These are phyloP conservation scores for Venturia canescens DNA, from an alignment of 1,140 invertebrate species.

Conservation along the genomic window DNA sequence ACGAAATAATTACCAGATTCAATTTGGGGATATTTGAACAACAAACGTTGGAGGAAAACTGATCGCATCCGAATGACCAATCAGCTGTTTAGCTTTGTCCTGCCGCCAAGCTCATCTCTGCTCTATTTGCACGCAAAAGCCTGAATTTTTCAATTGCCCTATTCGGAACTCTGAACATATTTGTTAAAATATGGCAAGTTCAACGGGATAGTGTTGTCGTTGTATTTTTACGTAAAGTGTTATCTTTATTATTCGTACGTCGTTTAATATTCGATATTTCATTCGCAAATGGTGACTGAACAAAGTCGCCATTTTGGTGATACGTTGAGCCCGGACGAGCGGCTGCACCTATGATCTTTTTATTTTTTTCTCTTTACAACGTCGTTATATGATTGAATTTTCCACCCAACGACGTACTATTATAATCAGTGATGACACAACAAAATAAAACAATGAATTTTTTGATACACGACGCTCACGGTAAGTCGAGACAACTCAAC, in stretches of 20 bases:
- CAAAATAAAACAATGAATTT: conserved; percentile 81
- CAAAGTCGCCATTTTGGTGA: conserved; percentile 79
- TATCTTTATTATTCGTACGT: conserved; percentile 23
- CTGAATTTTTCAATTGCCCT: conserved; percentile 66
- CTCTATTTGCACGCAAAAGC: conserved; percentile 77
- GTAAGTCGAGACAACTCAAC: conserved; percentile 75
- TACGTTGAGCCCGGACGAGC: conserved; percentile 69
- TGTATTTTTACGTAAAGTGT: conserved; percentile 52
- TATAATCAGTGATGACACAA: conserved; percentile 78
- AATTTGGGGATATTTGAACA: conserved; percentile 5
- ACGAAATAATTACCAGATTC: not conserved
- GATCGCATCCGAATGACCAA: conserved; percentile 69
- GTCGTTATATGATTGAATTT: conserved; percentile 58
- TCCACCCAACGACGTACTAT: conserved; percentile 56
- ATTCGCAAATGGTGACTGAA: conserved; percentile 74
- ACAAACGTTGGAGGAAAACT: not conserved
- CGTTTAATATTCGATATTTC: conserved; percentile 50
- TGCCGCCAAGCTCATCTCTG: conserved; percentile 79
- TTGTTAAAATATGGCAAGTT: conserved; percentile 42
- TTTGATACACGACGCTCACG: conserved; percentile 82
- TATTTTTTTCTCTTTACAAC: conserved; percentile 65
- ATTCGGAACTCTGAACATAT: conserved; percentile 56
- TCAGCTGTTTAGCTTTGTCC: conserved; percentile 79
- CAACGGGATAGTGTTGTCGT: conserved; percentile 54
- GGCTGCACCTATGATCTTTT: conserved; percentile 70